Percentiles rank a stretch among this genome's conserved stretches.
These are phyloP conservation scores for Heliconius ismenius DNA, from an alignment of 2,888 invertebrate species.

Conservation along the genomic window DNA sequence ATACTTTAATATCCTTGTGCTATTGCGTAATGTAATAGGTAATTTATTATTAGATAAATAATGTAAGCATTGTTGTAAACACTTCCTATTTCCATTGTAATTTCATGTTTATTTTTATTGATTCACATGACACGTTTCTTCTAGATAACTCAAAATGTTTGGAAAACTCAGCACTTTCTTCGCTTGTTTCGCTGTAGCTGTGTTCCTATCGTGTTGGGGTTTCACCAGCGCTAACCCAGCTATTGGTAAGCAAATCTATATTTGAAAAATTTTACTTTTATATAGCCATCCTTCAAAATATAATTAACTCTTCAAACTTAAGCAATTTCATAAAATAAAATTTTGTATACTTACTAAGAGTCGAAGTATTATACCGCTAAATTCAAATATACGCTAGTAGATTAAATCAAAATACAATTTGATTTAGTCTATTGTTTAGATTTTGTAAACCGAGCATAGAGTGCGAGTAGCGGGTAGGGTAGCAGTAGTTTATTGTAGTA, in stretches of 20 bases:
- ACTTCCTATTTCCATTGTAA: neutral
- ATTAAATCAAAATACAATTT: neutral
- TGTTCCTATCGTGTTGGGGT: slow-evolving; percentile 56
- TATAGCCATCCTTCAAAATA: neutral
- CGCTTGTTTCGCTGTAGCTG: slow-evolving; percentile 55
- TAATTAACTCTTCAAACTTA: neutral
- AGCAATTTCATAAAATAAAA: neutral
- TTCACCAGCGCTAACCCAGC: slow-evolving; percentile 64
- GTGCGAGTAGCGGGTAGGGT: neutral
- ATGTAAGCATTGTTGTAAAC: slow-evolving; percentile 12
- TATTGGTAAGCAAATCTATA: slow-evolving; percentile 62
- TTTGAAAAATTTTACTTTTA: neutral
- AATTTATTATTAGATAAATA: slow-evolving; percentile 13
- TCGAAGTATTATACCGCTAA: neutral
- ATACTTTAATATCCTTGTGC: slow-evolving; percentile 12
- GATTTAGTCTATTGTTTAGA: neutral
- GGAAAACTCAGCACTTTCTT: slow-evolving; percentile 60
- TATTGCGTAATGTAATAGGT: slow-evolving; percentile 20
- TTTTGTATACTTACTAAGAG: too few relatives aligned
- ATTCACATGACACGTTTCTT: slow-evolving; percentile 32
- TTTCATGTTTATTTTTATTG: slow-evolving; percentile 14
- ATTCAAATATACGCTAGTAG: neutral
- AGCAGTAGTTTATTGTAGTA: neutral
- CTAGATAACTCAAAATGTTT: slow-evolving; percentile 60
- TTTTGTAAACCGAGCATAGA: neutral